phyloP scores from a whole-genome alignment of 2,113 vertebrate species.

The Sorex fumeus region DNA sequence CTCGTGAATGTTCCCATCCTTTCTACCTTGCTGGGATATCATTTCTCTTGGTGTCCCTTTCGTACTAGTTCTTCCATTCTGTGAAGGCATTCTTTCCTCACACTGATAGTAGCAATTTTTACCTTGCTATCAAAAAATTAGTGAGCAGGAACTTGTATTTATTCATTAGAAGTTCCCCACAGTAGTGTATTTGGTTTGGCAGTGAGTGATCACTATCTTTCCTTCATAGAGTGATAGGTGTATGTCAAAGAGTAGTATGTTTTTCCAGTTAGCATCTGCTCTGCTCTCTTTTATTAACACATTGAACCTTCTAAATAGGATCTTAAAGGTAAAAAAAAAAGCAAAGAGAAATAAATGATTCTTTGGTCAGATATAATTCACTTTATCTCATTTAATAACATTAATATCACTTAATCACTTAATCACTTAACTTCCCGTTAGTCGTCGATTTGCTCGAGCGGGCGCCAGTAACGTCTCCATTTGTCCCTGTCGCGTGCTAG shows the following conservation, averaged over 20 bases:
- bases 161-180: neutral
- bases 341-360: neutral
- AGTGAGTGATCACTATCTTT: neutral
- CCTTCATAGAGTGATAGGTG: neutral
- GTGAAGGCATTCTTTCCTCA: neutral
- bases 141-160: neutral
- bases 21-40: neutral
- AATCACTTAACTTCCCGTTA: no score
- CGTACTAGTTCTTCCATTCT: neutral
- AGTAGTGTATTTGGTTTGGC: neutral
- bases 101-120: neutral
- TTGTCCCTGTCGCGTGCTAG: no score
- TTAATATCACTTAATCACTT: conserved; percentile 7
- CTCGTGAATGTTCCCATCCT: neutral
- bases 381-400: conserved; percentile 11
- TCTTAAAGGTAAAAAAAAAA: conserved; percentile 1
- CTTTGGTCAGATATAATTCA: conserved; percentile 31
- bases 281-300: conserved; percentile 5
- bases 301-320: neutral
- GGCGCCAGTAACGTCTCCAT: no score
- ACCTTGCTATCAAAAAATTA: neutral
- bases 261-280: conserved; percentile 8
- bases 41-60: neutral
- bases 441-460: no score
- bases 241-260: neutral